Conservation (phyloP, 2,888 invertebrate species). For the Beris morrisii region DNA sequence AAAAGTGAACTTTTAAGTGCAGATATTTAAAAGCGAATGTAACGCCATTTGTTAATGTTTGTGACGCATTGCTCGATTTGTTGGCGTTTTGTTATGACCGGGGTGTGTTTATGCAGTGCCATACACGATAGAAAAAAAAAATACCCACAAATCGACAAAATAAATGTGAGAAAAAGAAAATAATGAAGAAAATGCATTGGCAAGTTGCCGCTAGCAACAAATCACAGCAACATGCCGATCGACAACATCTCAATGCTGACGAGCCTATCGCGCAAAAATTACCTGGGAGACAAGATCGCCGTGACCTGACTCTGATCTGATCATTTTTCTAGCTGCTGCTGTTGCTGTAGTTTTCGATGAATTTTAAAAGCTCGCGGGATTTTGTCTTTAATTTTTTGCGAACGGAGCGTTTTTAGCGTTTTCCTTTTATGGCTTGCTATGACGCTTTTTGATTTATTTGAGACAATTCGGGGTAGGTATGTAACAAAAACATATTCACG, state of each 20-base stretch:
- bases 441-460: no score
- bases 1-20: not conserved
- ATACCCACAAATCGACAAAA: not conserved
- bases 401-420: no score
- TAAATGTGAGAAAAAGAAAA: no score
- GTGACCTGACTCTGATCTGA: slow-evolving; percentile 21
- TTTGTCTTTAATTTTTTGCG: no score
- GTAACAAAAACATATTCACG: no score
- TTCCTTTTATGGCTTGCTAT: no score
- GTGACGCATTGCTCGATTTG: no score
- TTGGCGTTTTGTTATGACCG: no score
- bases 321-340: not conserved
- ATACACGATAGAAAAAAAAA: not conserved
- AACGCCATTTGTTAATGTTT: not conserved
- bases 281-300: slow-evolving; percentile 28
- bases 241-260: slow-evolving; percentile 32
- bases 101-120: no score
- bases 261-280: slow-evolving; percentile 29
- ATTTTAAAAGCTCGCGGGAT: no score
- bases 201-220: slow-evolving; percentile 26
- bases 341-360: no score
- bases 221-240: slow-evolving; percentile 30
- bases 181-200: slow-evolving; percentile 16
- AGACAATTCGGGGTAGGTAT: no score
- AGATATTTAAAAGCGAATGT: not conserved